Evolutionary conservation across 2,797 vertebrate species (phyloP), one percentile per base, ranked within the genome.

Genomic region (Melanogrammus aeglefinus): DNA sequence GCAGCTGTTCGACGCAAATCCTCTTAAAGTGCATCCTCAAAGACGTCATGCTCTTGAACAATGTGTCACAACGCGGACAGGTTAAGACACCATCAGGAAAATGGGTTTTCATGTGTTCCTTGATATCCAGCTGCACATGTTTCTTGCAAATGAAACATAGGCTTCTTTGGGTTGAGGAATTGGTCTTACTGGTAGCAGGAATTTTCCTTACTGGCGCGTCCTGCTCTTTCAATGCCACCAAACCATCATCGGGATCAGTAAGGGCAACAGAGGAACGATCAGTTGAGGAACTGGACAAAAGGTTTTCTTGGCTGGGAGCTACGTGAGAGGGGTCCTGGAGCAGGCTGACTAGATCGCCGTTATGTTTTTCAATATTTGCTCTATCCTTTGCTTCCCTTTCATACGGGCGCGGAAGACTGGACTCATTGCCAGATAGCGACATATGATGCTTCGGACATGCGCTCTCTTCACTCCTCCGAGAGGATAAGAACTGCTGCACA

Each of bases 111-210:
- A 91, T 85, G 84, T 92, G 91, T 47, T 12, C 9, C 3, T 16
- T 80, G 31, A 90, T 79, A 0, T n/a, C 72, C 0, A 31, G 77
- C 1, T 36, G 38, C 2, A 89, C 44, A 0, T 33, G 31, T 33
- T 89, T 78, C 3, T 83, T 84, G 77, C 91, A 92, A 78, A 92
- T 83, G 14, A 85, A 85, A 76, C 91, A 92, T 0, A 75, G 63
- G n/a, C 73, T 16, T n/a, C 33, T 47, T 14, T 12, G 69, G 18
- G 10, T 71, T 72, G 6, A 3, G 13, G 5, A 36, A 14, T 18
- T 57, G 10, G 13, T 2, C 18, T 72, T 86, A 76, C 76, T 77
- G 0, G 5, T 6, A 47, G 51, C 0, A 5, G 6, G 57, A 0
- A 12, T 10, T 33, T 82, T 83, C 7, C 14, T 8, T 18, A 13